Evolutionary conservation across 2,888 invertebrate genomes (phyloP).

Genomic region (Aporophyla nigra): DNA sequence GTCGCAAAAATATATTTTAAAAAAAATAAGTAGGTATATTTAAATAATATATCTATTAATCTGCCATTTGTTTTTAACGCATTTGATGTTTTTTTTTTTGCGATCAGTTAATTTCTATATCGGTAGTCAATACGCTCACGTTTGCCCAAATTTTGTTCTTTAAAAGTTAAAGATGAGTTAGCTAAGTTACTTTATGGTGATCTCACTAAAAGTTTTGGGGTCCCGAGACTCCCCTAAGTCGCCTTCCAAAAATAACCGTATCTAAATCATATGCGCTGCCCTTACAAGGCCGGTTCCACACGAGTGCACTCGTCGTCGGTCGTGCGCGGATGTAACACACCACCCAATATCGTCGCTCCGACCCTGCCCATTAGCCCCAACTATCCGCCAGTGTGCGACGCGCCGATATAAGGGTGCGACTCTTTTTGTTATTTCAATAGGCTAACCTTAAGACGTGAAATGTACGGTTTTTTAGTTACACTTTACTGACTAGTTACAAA

Average conservation of each 20-base stretch:
- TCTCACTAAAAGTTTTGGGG: constrained; percentile 6
- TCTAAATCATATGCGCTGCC: constrained; percentile 65
- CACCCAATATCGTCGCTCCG: constrained; percentile 82
- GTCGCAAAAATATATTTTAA: not conserved
- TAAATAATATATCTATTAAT: not conserved
- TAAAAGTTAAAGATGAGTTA: not conserved
- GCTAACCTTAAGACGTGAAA: constrained; percentile 24
- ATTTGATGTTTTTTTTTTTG: not conserved
- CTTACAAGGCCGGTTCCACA: constrained; percentile 79
- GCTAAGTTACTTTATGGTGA: not conserved
- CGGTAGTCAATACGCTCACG: no score
- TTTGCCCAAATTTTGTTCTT: not conserved
- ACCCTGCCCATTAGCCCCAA: constrained; percentile 71
- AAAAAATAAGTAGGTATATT: not conserved
- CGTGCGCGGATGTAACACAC: constrained; percentile 84
- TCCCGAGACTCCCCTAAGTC: constrained; percentile 8
- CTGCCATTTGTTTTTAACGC: not conserved
- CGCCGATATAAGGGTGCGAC: constrained; percentile 47
- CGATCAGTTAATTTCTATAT: not conserved
- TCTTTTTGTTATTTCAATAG: constrained; percentile 50
- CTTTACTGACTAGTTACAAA: not conserved
- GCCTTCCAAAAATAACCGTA: constrained; percentile 48
- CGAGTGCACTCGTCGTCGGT: constrained; percentile 74
- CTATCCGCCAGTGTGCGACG: constrained; percentile 65
- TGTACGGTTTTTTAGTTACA: not conserved